phyloP scores from a whole-genome alignment of 2,888 invertebrate genomes.

The Theretra japonica region DNA sequence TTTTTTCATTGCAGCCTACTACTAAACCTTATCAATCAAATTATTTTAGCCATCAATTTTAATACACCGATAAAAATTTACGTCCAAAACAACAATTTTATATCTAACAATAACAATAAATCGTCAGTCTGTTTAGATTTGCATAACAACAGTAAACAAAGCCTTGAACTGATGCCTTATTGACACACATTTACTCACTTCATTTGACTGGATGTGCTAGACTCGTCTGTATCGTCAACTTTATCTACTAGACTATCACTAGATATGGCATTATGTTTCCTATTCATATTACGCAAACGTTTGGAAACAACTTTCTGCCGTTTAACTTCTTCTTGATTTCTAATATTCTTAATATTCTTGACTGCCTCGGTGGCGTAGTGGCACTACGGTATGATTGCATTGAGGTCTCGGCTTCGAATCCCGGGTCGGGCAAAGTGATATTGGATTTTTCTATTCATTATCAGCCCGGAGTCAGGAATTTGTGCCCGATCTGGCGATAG shows the following conservation, averaged over 20 bases:
- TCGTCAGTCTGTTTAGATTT: conserved; percentile 25
- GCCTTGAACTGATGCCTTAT: conserved; percentile 58
- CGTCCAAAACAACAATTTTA: not conserved
- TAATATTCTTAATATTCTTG: no score
- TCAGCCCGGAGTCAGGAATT: no score
- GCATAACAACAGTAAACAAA: conserved; percentile 45
- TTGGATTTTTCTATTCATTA: no score
- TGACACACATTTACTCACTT: conserved; percentile 43
- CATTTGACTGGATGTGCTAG: conserved; percentile 44
- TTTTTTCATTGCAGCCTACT: no score
- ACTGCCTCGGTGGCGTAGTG: no score
- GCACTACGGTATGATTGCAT: no score
- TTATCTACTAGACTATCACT: conserved; percentile 18
- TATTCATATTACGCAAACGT: not conserved
- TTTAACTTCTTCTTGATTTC: not conserved
- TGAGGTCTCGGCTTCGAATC: no score
- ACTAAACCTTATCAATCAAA: not conserved
- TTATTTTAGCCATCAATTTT: not conserved
- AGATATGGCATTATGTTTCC: conserved; percentile 30
- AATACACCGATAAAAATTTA: not conserved
- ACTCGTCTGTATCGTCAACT: conserved; percentile 48
- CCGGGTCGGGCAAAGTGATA: no score
- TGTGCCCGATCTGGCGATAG: no score
- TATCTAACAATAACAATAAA: not conserved
- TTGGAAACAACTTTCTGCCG: no score